Evolutionary conservation across 2,113 vertebrate species (phyloP).

Genomic region (Piprites chloris): DNA sequence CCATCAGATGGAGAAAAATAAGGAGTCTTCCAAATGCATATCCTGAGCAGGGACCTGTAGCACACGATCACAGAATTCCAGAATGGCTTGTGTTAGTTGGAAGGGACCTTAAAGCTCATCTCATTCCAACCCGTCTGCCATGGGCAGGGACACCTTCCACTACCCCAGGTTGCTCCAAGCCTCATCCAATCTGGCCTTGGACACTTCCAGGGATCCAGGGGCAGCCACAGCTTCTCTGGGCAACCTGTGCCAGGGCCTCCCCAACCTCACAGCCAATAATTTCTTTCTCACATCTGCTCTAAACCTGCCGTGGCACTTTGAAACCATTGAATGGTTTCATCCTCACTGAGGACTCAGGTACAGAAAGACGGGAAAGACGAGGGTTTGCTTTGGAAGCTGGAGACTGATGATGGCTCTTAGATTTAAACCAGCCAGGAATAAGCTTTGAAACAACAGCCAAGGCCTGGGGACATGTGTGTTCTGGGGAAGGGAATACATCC

Average conservation of each 20-base stretch:
- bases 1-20: neutral
- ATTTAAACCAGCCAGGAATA: neutral
- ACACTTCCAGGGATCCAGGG: neutral
- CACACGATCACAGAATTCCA: neutral
- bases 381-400: neutral
- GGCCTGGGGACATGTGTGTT: neutral
- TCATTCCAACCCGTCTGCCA: accelerated
- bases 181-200: accelerated
- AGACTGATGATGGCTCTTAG: neutral
- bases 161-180: accelerated
- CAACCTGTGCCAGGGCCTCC: neutral
- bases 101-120: neutral
- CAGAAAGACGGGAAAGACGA: neutral
- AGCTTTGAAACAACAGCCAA: slow-evolving; percentile 8
- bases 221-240: neutral
- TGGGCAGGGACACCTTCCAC: neutral
- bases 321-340: neutral
- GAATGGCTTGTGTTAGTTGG: neutral
- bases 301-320: neutral
- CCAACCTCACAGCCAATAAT: neutral
- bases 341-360: accelerated
- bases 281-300: neutral
- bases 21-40: accelerated
- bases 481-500: neutral
- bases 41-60: neutral